A percentile compares a stretch with the other conserved stretches of the same genome.
phyloP scores from a whole-genome alignment of 2,797 vertebrate genomes.

The Carapus acus region DNA sequence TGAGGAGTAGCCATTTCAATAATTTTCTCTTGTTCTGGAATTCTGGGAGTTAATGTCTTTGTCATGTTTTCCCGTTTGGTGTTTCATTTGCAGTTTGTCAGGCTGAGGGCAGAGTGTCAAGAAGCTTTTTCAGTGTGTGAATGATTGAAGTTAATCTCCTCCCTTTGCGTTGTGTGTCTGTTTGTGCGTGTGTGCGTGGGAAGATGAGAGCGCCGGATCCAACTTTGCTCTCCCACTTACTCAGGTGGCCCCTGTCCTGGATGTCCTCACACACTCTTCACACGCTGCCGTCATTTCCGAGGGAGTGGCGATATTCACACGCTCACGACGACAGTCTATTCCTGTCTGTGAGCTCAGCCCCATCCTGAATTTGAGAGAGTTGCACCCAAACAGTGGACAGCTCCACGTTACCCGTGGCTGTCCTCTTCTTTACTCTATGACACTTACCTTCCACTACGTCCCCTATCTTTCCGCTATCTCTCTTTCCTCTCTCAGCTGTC shows the following conservation, averaged over 20 bases:
- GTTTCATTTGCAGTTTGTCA: too few relatives aligned
- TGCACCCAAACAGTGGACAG: conserved; percentile 22
- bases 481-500: conserved; percentile 17
- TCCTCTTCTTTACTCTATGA: conserved; percentile 21
- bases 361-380: conserved; percentile 37
- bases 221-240: conserved; percentile 1
- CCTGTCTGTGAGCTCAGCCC: conserved; percentile 59
- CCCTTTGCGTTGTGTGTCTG: conserved; percentile 1
- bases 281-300: conserved; percentile 39
- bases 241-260: conserved; percentile 36
- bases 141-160: conserved; percentile 10
- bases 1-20: too few relatives aligned
- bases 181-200: conserved; percentile 20
- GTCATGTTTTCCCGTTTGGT: too few relatives aligned
- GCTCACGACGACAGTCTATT: conserved; percentile 42
- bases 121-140: conserved; percentile 24
- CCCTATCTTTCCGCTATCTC: conserved; percentile 17
- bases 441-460: conserved; percentile 9
- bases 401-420: conserved; percentile 35
- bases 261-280: conserved; percentile 2
- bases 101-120: too few relatives aligned
- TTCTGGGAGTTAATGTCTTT: too few relatives aligned
- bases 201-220: conserved; percentile 1
- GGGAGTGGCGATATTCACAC: conserved; percentile 31
- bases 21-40: too few relatives aligned